Conservation (phyloP, 2,797 vertebrate genomes). For the Gobionotothen gibberifrons region DNA sequence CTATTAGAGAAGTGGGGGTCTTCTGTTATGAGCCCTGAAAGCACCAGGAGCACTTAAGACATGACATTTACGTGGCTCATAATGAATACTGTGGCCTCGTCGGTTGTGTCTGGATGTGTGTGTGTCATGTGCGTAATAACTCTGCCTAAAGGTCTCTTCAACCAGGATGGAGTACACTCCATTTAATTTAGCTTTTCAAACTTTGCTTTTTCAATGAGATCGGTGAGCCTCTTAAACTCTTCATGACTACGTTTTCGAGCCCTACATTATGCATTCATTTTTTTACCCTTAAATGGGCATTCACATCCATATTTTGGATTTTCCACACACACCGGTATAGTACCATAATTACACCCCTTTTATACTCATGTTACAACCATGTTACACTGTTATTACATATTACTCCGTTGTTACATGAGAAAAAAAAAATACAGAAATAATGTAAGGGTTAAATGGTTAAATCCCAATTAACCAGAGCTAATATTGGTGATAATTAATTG, state of each 20-base stretch:
- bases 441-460: no score
- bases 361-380: no score
- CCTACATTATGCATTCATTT: neutral
- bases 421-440: no score
- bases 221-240: neutral
- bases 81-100: slow-evolving; percentile 67
- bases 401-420: no score
- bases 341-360: no score
- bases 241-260: neutral
- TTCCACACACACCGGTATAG: no score
- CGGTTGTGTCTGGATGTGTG: slow-evolving; percentile 43
- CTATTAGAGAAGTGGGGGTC: slow-evolving; percentile 45
- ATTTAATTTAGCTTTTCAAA: no score
- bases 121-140: slow-evolving; percentile 43
- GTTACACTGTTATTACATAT: no score
- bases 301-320: no score
- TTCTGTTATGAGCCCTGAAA: slow-evolving; percentile 62
- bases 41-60: slow-evolving; percentile 67
- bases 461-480: no score
- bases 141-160: slow-evolving; percentile 51
- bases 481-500: neutral
- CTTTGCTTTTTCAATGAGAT: no score
- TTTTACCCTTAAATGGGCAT: no score
- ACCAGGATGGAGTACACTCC: neutral
- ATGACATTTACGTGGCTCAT: slow-evolving; percentile 78